These are phyloP conservation scores for Brachypteracias leptosomus DNA, from an alignment of 2,113 vertebrate species.

Conservation along the genomic window DNA sequence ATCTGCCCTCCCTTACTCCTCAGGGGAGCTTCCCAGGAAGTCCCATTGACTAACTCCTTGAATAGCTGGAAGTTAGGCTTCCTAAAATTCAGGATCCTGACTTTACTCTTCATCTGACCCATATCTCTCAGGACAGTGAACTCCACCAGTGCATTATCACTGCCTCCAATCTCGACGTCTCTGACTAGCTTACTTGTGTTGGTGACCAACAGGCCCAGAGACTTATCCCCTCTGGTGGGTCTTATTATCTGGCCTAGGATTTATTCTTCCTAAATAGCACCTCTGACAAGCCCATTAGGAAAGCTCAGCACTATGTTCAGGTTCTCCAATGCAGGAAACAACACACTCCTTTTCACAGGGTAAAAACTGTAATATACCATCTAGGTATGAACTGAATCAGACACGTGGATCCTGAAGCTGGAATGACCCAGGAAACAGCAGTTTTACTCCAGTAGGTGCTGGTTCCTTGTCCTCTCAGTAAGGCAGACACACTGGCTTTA, in stretches of 20 bases:
- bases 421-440: not conserved
- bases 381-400: not conserved
- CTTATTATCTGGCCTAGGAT: not conserved
- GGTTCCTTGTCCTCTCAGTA: not conserved
- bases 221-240: not conserved
- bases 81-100: not conserved
- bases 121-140: not conserved
- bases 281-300: not conserved
- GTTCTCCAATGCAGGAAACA: not conserved
- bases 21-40: not conserved
- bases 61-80: not conserved
- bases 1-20: not conserved
- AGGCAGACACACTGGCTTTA: accelerated
- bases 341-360: not conserved
- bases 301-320: not conserved
- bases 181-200: not conserved
- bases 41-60: not conserved
- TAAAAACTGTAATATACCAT: not conserved
- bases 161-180: not conserved
- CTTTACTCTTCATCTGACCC: not conserved
- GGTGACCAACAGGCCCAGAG: not conserved
- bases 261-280: not conserved
- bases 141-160: not conserved
- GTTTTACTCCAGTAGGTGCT: not conserved
- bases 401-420: not conserved